Conservation (phyloP, 2,113 vertebrate genomes). For the Eurystomus gularis region DNA sequence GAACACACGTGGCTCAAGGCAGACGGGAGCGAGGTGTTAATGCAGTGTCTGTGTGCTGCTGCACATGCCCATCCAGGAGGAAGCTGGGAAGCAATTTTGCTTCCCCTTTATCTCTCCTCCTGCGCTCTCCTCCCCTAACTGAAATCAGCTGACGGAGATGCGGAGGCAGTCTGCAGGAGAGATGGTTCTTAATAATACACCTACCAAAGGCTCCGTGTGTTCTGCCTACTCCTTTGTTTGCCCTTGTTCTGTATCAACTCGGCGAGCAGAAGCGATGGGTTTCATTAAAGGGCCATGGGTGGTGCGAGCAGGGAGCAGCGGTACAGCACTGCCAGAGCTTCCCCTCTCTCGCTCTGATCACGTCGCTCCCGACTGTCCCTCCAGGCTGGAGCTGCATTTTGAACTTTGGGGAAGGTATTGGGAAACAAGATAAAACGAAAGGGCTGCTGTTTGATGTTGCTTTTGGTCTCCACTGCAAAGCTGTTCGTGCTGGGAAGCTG, state of each 20-base stretch:
- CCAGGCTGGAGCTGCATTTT: not conserved
- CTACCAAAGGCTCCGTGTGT: not conserved
- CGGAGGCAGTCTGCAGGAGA: not conserved
- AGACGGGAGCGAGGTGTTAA: accelerated
- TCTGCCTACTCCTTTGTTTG: conserved; percentile 4
- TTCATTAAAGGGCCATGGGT: not conserved
- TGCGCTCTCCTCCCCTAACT: not conserved
- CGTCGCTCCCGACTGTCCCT: not conserved
- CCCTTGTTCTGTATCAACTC: not conserved
- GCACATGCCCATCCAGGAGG: not conserved
- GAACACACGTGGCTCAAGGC: not conserved
- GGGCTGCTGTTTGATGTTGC: not conserved
- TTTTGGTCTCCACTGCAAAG: not conserved
- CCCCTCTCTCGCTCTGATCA: not conserved
- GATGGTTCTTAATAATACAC: not conserved
- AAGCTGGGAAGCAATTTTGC: not conserved
- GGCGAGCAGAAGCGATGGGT: not conserved
- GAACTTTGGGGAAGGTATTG: not conserved
- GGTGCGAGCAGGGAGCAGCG: not conserved
- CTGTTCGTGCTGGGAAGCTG: not conserved
- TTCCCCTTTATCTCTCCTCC: not conserved
- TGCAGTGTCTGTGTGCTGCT: not conserved
- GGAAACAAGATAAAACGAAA: not conserved
- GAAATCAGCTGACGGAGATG: not conserved
- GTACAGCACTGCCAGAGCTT: not conserved